A percentile compares a stretch with the other conserved stretches of the same genome.
These are phyloP conservation scores for Arion vulgaris DNA, from an alignment of 1,140 invertebrate species.

Conservation along the genomic window DNA sequence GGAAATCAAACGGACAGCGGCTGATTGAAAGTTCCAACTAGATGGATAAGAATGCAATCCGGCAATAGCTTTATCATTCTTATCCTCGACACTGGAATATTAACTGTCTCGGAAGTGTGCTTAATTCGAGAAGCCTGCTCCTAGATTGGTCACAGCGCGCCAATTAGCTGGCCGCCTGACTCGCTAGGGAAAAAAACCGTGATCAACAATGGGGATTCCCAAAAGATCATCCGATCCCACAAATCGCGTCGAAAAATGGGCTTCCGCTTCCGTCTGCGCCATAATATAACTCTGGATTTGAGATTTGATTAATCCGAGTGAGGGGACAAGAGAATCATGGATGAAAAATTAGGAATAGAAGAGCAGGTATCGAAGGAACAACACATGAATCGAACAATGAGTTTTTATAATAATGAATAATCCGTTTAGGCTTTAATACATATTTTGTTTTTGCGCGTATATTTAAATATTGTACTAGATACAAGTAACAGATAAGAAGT, in stretches of 20 bases:
- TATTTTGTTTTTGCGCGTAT: not conserved
- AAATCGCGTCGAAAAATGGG: not conserved
- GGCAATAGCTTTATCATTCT: no score
- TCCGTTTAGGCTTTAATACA: not conserved
- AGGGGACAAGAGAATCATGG: not conserved
- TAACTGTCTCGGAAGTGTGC: no score
- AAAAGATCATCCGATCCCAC: not conserved
- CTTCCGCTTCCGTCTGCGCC: conserved; percentile 2
- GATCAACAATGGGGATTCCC: not conserved
- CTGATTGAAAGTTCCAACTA: no score
- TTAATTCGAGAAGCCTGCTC: no score
- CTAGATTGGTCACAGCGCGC: conserved; percentile 17
- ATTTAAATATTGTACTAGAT: no score
- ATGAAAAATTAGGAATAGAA: not conserved
- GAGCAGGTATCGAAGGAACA: not conserved
- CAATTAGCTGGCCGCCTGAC: not conserved
- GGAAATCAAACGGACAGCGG: no score
- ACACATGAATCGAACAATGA: no score
- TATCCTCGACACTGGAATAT: no score
- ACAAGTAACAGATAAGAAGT: no score
- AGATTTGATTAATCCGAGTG: conserved; percentile 9
- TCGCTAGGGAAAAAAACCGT: not conserved
- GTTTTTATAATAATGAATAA: not conserved
- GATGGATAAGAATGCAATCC: not conserved
- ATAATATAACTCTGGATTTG: not conserved